Evolutionary conservation across 2,888 invertebrate species (phyloP), one percentile per base, ranked within the genome.

Genomic region (Lordiphosa andalusiaca): DNA sequence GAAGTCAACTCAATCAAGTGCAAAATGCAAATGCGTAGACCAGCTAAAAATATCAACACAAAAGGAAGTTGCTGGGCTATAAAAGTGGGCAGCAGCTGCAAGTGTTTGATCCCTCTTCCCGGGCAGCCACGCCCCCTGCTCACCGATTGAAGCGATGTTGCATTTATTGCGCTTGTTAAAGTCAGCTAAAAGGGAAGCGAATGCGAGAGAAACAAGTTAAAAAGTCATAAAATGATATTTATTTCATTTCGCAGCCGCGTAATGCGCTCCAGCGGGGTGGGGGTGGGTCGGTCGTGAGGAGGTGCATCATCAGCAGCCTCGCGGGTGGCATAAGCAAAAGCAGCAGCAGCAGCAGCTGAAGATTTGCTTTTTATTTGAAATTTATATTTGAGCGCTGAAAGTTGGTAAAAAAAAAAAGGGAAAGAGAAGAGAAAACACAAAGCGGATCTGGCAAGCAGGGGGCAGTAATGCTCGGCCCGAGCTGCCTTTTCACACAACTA

Each of bases 161-260:
- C 85, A 80, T 75, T 80, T 84, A 84, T 84, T 84, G 84, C 72
- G 78, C 78, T 78, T 78, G 82, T 84, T 84, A 75, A 71, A 58
- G 76, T 48, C 56, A 44, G 42, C 49, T 58, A 61, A 53, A 50
- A 52, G 46, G 49, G 46, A 54, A 49, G 54, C 48, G 49, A 52
- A 19, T 19, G 53, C 50, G 49, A 59, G 61, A 62, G 68, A 63
- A 72, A 73, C 76, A 82, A 80, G 80, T 80, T 80, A 80, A 80
- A 80, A 80, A 80, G 83, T 80, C 80, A 80, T 80, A 80, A 84
- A 80, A 80, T 80, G 59, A 80, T 80, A 80, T 80, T 78, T 80
- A 84, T 80, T 80, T 80, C 80, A 67, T 75, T 80, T 70, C 61
- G 62, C 30, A 68, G 74, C 64, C 82, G 75, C 82, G 19, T 19